These are phyloP conservation scores for Caenorhabditis drosophilae DNA, from an alignment of 2,888 invertebrate species.

Conservation along the genomic window DNA sequence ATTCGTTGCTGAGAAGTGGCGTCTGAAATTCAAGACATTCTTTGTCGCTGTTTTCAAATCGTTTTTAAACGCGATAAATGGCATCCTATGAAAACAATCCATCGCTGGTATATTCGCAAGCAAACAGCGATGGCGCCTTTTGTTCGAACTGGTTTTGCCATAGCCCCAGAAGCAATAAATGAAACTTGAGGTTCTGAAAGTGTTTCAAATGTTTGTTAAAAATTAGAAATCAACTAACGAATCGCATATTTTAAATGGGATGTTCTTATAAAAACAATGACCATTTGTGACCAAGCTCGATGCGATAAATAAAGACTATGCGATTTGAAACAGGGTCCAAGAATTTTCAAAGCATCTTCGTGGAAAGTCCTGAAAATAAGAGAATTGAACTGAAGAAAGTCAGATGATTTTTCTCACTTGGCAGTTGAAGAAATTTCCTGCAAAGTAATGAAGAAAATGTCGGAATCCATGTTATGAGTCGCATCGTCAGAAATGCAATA, in stretches of 20 bases:
- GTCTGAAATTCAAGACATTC: constrained; percentile 38
- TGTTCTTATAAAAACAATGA: constrained; percentile 58
- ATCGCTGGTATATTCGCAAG: constrained; percentile 91
- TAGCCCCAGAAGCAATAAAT: constrained; percentile 55
- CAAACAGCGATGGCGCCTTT: constrained; percentile 94
- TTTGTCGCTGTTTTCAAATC: too few relatives aligned
- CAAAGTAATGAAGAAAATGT: constrained; percentile 58
- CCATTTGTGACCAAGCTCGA: constrained; percentile 65
- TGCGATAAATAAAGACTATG: constrained; percentile 60
- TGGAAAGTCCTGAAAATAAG: constrained; percentile 56
- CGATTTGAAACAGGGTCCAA: constrained; percentile 44
- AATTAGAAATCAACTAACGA: constrained; percentile 32
- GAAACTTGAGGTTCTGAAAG: constrained; percentile 45
- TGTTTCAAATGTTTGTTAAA: not conserved
- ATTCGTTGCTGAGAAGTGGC: constrained; percentile 55
- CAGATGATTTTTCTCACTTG: constrained; percentile 39
- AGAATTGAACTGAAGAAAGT: not conserved
- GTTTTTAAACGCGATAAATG: constrained; percentile 81
- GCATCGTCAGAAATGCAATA: constrained; percentile 32
- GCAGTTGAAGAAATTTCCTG: constrained; percentile 64
- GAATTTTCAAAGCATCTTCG: constrained; percentile 49
- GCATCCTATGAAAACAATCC: constrained; percentile 90
- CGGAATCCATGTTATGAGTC: constrained; percentile 48
- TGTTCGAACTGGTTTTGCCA: constrained; percentile 73
- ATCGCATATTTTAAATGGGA: constrained; percentile 60